These are phyloP conservation scores for Tapera naevia DNA, from an alignment of 2,797 vertebrate genomes.

Conservation along the genomic window DNA sequence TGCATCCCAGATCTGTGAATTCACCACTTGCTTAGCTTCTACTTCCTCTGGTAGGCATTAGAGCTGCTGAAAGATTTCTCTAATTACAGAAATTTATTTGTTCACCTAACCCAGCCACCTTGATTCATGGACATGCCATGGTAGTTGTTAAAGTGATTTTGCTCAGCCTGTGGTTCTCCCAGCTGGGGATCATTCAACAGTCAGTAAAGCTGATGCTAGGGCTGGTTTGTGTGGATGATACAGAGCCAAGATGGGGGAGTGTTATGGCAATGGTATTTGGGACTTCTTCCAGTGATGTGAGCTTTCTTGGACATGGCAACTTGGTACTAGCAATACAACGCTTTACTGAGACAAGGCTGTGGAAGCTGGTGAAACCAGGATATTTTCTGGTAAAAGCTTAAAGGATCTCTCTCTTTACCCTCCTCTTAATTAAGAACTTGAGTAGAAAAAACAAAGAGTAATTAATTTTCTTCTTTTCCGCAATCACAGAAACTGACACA, in stretches of 20 bases:
- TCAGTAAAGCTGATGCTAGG: background rate
- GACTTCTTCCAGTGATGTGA: conserved; percentile 10
- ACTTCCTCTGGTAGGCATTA: background rate
- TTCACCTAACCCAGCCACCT: background rate
- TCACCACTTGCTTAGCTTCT: background rate
- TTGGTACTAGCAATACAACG: background rate
- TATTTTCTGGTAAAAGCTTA: background rate
- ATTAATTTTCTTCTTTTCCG: background rate
- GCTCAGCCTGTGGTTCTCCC: background rate
- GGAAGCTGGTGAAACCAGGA: background rate
- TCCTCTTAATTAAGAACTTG: background rate
- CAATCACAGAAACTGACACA: background rate
- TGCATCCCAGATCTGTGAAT: background rate
- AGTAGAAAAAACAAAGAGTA: background rate
- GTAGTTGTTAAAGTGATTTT: background rate
- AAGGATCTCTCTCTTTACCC: background rate
- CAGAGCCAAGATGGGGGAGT: background rate
- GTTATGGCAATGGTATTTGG: background rate
- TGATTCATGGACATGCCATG: background rate
- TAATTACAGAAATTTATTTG: background rate
- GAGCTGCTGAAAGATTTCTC: background rate
- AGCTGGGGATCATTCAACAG: background rate
- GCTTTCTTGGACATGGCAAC: conserved; percentile 34
- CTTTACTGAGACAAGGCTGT: background rate
- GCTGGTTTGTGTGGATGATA: background rate